phyloP scores from a whole-genome alignment of 2,113 vertebrate species.

The Cairina moschata region DNA sequence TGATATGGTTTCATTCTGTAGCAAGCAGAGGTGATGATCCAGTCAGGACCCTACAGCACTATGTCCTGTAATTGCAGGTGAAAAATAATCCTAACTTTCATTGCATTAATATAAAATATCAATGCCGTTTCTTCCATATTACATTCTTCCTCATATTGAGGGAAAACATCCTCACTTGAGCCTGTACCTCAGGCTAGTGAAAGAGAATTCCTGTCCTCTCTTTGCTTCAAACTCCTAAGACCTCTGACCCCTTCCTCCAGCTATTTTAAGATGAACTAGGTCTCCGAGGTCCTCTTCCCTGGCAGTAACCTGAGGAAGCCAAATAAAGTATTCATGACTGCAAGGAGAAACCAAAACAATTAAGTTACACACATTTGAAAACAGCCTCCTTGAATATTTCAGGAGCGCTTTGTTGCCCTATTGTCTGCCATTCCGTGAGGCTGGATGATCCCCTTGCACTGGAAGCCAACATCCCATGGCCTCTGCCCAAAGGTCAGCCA shows the following conservation, averaged over 20 bases:
- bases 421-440: neutral
- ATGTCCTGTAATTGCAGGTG: neutral
- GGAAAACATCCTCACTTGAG: neutral
- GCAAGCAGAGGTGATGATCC: neutral
- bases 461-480: neutral
- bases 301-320: constrained; percentile 19
- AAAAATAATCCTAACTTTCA: neutral
- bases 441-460: neutral
- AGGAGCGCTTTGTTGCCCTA: constrained; percentile 46
- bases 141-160: neutral
- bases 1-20: neutral
- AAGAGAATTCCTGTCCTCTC: neutral
- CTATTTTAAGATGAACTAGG: neutral
- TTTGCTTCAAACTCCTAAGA: neutral
- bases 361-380: constrained; percentile 53
- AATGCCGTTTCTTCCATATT: neutral
- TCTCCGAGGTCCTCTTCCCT: neutral
- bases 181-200: neutral
- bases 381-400: constrained; percentile 58
- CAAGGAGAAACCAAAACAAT: constrained; percentile 64
- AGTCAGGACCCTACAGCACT: neutral
- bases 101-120: neutral
- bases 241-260: neutral
- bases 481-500: neutral
- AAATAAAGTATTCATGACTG: constrained; percentile 58